Percentiles rank a stretch among this genome's conserved stretches.
Conservation (phyloP, 2,797 vertebrate genomes). For the Pagetopsis macropterus region DNA sequence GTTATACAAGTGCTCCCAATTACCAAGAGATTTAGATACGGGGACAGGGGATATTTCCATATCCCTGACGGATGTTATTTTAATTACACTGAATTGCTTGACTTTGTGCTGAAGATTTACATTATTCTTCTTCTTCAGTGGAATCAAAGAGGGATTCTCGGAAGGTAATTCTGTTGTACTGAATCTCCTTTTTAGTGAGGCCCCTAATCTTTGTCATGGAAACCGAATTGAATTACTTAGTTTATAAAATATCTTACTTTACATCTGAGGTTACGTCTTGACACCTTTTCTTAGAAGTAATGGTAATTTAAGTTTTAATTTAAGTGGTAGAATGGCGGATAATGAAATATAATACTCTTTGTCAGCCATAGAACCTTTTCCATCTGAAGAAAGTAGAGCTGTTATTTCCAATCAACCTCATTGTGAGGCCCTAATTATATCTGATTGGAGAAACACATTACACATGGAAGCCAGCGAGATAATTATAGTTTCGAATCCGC, state of each 20-base stretch:
- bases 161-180: conserved; percentile 58
- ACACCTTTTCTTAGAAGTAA: conserved; percentile 31
- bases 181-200: conserved; percentile 56
- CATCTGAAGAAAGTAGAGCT: conserved; percentile 47
- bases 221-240: conserved; percentile 22
- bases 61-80: conserved; percentile 79
- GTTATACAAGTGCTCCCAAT: conserved; percentile 80
- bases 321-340: conserved; percentile 40
- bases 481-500: conserved; percentile 66
- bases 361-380: conserved; percentile 40
- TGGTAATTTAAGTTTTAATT: conserved; percentile 37
- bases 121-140: conserved; percentile 58
- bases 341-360: conserved; percentile 46
- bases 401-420: conserved; percentile 77
- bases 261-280: conserved; percentile 31
- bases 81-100: conserved; percentile 77
- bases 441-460: conserved; percentile 68
- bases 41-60: conserved; percentile 79
- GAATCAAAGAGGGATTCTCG: conserved; percentile 45
- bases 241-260: conserved; percentile 25
- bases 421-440: conserved; percentile 71
- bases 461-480: conserved; percentile 52
- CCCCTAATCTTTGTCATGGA: conserved; percentile 18
- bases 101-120: conserved; percentile 71
- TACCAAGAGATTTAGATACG: conserved; percentile 74